A percentile compares a stretch with the other conserved stretches of the same genome.
These are phyloP conservation scores for Holcopasites calliopsidis DNA, from an alignment of 1,140 invertebrate species.

Conservation along the genomic window DNA sequence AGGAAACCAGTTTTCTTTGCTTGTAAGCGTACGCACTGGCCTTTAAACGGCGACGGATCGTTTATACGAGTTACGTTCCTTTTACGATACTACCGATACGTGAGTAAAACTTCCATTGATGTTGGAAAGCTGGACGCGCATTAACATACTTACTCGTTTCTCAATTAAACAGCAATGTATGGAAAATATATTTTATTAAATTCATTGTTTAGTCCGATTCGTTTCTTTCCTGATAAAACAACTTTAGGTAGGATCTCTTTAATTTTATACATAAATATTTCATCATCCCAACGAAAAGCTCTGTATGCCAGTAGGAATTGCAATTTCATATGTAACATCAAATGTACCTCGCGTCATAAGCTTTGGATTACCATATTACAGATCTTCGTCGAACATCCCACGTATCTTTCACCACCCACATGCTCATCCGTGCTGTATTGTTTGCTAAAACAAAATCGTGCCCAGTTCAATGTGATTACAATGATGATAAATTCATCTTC, in stretches of 20 bases:
- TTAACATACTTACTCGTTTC: neutral
- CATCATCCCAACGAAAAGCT: neutral
- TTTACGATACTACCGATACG: neutral
- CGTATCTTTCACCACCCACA: conserved; percentile 13
- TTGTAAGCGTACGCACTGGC: neutral
- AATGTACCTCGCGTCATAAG: conserved; percentile 1
- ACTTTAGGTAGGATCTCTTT: too few species aligned
- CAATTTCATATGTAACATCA: neutral
- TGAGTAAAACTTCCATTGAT: neutral
- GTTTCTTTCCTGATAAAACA: too few species aligned
- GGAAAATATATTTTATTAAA: neutral
- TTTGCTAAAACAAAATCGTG: conserved; percentile 34
- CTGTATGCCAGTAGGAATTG: neutral
- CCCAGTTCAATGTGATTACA: conserved; percentile 25
- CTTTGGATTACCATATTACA: conserved; percentile 16
- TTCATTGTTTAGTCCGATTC: too few species aligned
- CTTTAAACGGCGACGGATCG: neutral
- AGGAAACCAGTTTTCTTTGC: conserved; percentile 38
- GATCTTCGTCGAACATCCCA: conserved; percentile 7
- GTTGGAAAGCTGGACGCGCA: neutral
- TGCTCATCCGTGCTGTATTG: conserved; percentile 21
- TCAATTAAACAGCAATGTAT: neutral
- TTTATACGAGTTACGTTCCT: conserved; percentile 3
- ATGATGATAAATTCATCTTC: neutral
- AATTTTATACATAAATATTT: too few species aligned